Evolutionary conservation across 2,888 invertebrate species (phyloP), one percentile per base, ranked within the genome.

Genomic region (Dicyrtoma fusca): DNA sequence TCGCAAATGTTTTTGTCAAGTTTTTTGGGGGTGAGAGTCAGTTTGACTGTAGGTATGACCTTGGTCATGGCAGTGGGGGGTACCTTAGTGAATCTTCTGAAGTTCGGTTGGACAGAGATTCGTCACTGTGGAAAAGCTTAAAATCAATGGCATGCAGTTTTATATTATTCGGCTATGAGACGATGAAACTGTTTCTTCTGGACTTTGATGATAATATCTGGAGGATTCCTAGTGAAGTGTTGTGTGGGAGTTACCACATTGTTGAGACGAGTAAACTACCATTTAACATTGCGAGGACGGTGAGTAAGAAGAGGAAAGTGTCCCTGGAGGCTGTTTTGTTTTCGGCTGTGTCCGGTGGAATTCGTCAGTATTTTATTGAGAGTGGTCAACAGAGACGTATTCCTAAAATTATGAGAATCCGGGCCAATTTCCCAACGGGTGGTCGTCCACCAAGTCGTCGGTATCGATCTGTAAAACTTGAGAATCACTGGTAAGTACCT

Each of bases 301-400:
- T 69, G 42, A 61, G 61, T 26, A 69, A 69, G 21, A 69, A 69
- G 23, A 8, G 47, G 11, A 13, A 23, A 25, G 61, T 59, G 1
- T 49, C 59, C 2, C 34, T 69, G 8, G 47, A 59, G 5, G 23
- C 59, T 8, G 59, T 69, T 47, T 17, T 69, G 0, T 69, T 59
- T 25, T 10, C 69, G 13, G 45, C 69, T 1, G 61, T 69, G 10
- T 45, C 61, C 17, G 69, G 69, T 17, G 69, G 61, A 8, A 44
- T 69, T 17, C 59, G 61, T 13, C 69, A 61, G 25, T 69, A 69
- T 49, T 69, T 69, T 47, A 25, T 69, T 25, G 47, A 61, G 19
- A 59, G 47, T 21, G 69, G 69, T 6, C 61, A 69, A 19, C 45
- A 59, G 47, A 47, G 59, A 17, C 34, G 69, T 25, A 61, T 69